These are phyloP conservation scores for Micropoecilia bifurca DNA, from an alignment of 2,797 vertebrate species.

Conservation along the genomic window DNA sequence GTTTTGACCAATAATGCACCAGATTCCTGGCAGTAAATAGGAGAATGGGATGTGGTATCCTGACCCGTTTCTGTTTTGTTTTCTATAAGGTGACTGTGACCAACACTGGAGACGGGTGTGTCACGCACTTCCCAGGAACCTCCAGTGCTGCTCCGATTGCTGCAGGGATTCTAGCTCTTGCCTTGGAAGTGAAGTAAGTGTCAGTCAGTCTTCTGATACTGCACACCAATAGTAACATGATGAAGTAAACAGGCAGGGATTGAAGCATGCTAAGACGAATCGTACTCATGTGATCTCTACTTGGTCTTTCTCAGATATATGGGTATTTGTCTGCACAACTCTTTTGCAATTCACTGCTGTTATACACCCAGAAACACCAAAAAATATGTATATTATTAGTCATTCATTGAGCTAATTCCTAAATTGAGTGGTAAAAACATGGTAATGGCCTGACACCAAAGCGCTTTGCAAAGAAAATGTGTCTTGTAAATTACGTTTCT, in stretches of 20 bases:
- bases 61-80: conserved; percentile 31
- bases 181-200: conserved; percentile 68
- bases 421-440: not conserved
- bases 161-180: conserved; percentile 69
- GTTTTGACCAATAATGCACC: not conserved
- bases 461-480: no score
- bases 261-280: not conserved
- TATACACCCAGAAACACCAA: not conserved
- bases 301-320: not conserved
- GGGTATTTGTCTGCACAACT: not conserved
- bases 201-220: conserved; percentile 3
- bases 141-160: conserved; percentile 67
- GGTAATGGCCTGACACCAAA: no score
- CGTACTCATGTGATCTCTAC: not conserved
- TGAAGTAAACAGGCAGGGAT: not conserved
- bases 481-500: not conserved
- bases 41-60: not conserved
- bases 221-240: not conserved
- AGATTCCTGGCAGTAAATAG: not conserved
- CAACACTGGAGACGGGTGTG: conserved; percentile 76
- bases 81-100: conserved; percentile 85
- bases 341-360: not conserved
- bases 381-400: not conserved
- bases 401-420: not conserved
- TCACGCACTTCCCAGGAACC: conserved; percentile 77